Percentiles rank a stretch among this genome's conserved stretches.
Evolutionary conservation across 2,888 invertebrate genomes (phyloP).

Genomic region (Acanthosepion lycidas): DNA sequence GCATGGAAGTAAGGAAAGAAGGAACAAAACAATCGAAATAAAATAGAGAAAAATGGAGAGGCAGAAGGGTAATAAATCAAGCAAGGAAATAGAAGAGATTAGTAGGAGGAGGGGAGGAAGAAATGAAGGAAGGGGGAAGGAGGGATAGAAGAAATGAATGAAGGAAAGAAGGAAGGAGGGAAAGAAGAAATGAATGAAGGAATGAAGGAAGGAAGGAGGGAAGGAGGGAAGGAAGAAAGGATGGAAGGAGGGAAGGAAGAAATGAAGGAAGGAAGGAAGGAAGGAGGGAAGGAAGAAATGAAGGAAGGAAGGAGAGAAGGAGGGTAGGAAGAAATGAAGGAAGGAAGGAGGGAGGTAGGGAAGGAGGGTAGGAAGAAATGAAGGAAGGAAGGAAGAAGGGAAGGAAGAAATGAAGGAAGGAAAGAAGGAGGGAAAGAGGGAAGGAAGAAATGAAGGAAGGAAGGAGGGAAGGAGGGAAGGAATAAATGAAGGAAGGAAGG

Average conservation of each 20-base stretch:
- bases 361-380: no score
- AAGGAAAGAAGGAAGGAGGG: not conserved
- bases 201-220: no score
- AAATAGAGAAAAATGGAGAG: not conserved
- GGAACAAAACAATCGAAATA: not conserved
- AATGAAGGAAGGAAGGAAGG: not conserved
- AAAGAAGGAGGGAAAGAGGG: not conserved
- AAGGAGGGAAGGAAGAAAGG: not conserved
- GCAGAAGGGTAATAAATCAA: not conserved
- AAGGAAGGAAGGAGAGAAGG: rapidly evolving
- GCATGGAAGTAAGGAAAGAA: no score
- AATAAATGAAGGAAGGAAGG: not conserved
- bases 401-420: not conserved
- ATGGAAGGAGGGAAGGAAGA: no score
- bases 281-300: not conserved
- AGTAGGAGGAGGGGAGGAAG: not conserved
- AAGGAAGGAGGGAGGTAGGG: not conserved
- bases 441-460: rapidly evolving
- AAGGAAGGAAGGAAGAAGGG: not conserved
- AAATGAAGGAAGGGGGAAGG: not conserved
- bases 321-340: not conserved
- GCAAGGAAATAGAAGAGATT: not conserved
- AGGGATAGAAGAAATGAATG: no score
- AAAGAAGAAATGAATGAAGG: not conserved
- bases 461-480: not conserved